Evolutionary conservation across 2,113 vertebrate genomes (phyloP), one percentile per base, ranked within the genome.

Genomic region (Vanacampus margaritifer): DNA sequence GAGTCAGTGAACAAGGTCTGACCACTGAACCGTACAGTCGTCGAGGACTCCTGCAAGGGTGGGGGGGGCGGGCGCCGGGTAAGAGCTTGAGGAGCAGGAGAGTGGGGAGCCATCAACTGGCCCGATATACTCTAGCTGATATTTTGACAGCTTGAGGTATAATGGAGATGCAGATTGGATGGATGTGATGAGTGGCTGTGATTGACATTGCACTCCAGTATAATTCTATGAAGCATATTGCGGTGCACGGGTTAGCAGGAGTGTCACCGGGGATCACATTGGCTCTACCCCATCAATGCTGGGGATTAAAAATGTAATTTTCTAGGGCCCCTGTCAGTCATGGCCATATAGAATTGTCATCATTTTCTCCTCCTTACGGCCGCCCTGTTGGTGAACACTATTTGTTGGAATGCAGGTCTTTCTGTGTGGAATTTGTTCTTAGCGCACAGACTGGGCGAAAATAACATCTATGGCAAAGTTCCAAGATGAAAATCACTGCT

Each of bases 1-100:
- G 58, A 77, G 76, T 80, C 76, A 75, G 53, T 69, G 82, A 79
- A 79, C 85, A 84, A 74, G 80, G 56, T 66, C 68, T 71, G 73
- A 72, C 74, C 75, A 57, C 54, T 87, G 83, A 88, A 83, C 80
- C 74, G 72, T 82, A 65, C 73, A 72, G 56, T 68, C 58, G 73
- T 1, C 9, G 73, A 72, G 63, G 67, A 60, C 51, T 73, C 78
- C 81, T 76, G 28, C 28, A 32, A n/a, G n/a, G n/a, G 67, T 10
- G 66, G 76, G 76, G 73, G 66, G 24, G 37, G 58, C 2, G 19
- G 23, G 23, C n/a, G 51, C 11, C 12, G 51, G 7, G 19, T 17
- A 21, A 23, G 59, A 37, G 17, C 59, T 58, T 51, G 65, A 43
- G 66, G 65, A 58, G 72, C 62, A 67, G 50, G 58, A 70, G 56